These are phyloP conservation scores for Melikaiella ostensackeni DNA, from an alignment of 2,888 invertebrate genomes.

Conservation along the genomic window DNA sequence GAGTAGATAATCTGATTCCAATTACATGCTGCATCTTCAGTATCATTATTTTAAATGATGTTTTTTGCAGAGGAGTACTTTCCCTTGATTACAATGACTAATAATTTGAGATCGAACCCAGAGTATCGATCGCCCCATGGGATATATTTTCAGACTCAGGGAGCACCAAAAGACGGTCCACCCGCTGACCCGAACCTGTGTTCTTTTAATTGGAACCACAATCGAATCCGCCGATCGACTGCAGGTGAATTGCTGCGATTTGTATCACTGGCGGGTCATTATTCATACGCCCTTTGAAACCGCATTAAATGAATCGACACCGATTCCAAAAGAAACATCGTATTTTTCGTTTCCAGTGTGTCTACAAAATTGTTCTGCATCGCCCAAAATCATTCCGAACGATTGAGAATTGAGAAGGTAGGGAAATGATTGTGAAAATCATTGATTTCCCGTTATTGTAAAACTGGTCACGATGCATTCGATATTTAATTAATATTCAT, in stretches of 20 bases:
- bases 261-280: slow-evolving; percentile 74
- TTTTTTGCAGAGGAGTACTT: not conserved
- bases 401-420: not conserved
- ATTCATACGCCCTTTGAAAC: slow-evolving; percentile 65
- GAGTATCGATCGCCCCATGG: slow-evolving; percentile 62
- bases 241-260: slow-evolving; percentile 75
- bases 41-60: slow-evolving; percentile 20
- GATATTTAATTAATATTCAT: not conserved
- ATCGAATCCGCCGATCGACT: slow-evolving; percentile 71
- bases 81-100: slow-evolving; percentile 55
- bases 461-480: not conserved
- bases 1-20: not conserved
- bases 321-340: slow-evolving; percentile 54
- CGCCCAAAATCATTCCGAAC: not conserved
- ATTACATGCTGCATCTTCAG: not conserved
- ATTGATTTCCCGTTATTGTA: not conserved
- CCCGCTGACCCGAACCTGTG: slow-evolving; percentile 72
- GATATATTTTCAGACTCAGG: slow-evolving; percentile 57
- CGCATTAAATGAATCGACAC: slow-evolving; percentile 67
- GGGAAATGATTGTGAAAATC: not conserved
- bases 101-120: slow-evolving; percentile 62
- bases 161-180: slow-evolving; percentile 59
- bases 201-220: slow-evolving; percentile 75
- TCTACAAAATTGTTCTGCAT: not conserved
- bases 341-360: slow-evolving; percentile 45